Conservation (phyloP, 2,113 vertebrate species). For the Orthonyx spaldingii region DNA sequence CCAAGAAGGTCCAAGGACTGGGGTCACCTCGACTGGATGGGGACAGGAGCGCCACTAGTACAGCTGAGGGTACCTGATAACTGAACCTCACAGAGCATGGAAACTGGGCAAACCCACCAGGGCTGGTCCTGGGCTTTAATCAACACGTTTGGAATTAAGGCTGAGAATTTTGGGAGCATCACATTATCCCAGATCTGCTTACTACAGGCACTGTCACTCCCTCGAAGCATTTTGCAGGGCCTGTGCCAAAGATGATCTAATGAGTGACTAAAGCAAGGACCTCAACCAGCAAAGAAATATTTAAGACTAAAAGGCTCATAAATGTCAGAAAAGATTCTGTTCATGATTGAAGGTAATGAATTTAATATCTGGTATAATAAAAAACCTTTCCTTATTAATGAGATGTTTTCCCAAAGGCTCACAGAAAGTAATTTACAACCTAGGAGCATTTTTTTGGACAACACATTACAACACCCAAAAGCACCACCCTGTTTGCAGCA, state of each 20-base stretch:
- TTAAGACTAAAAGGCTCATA: background rate
- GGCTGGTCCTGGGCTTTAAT: background rate
- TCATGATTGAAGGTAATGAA: background rate
- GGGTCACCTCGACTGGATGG: background rate
- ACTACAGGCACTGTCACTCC: background rate
- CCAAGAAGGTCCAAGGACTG: background rate
- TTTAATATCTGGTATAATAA: background rate
- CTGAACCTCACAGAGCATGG: rapidly evolving
- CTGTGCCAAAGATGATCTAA: background rate
- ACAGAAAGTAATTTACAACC: background rate
- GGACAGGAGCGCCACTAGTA: background rate
- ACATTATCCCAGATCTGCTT: background rate
- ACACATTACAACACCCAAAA: background rate
- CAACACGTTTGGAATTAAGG: background rate
- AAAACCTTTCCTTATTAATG: background rate
- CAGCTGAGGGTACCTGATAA: background rate
- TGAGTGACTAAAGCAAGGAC: background rate
- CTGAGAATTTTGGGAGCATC: background rate
- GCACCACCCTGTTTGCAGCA: background rate
- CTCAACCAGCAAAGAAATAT: background rate
- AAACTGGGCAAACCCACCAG: background rate
- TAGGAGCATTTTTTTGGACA: background rate
- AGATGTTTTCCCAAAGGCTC: background rate
- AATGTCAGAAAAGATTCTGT: background rate
- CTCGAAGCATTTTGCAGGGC: background rate